A percentile compares a stretch with the other conserved stretches of the same genome.
Conservation (phyloP, 2,888 invertebrate species). For the Melanostoma mellinum region DNA sequence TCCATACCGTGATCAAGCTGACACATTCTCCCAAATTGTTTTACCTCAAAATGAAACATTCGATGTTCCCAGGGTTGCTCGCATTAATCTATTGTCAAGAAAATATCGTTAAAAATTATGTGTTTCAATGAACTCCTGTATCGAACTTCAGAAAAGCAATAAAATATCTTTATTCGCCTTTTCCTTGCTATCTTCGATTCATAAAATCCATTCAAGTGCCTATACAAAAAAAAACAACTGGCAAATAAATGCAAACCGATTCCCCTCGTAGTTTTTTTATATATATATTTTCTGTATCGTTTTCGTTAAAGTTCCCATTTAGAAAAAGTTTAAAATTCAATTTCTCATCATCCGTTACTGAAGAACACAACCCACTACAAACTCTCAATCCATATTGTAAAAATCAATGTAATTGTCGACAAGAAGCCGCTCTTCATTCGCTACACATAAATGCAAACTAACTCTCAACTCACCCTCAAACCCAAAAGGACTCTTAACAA, state of each 20-base stretch:
- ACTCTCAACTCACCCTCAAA: constrained; percentile 51
- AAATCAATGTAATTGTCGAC: constrained; percentile 71
- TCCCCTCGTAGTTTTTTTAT: constrained; percentile 13
- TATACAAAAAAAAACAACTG: constrained; percentile 34
- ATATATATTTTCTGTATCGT: constrained; percentile 44
- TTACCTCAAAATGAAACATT: too few relatives aligned
- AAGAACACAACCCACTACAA: constrained; percentile 26
- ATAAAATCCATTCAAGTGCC: constrained; percentile 13
- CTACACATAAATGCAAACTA: constrained; percentile 68
- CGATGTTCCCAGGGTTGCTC: too few relatives aligned
- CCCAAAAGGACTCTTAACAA: constrained; percentile 64
- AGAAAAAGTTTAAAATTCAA: constrained; percentile 72
- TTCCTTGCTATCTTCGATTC: neutral
- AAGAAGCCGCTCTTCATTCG: constrained; percentile 70
- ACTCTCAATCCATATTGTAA: constrained; percentile 62
- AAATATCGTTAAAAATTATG: too few relatives aligned
- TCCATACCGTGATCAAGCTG: too few relatives aligned
- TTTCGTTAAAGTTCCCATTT: constrained; percentile 72
- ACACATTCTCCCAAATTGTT: too few relatives aligned
- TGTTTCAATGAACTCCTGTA: constrained; percentile 22
- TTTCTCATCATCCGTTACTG: constrained; percentile 58
- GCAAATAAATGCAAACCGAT: constrained; percentile 46
- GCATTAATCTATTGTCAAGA: too few relatives aligned
- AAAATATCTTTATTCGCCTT: constrained; percentile 31
- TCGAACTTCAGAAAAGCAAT: constrained; percentile 1